Evolutionary conservation across 2,888 invertebrate genomes (phyloP), one percentile per base, ranked within the genome.

Genomic region (Caenorhabditis doughertyi): DNA sequence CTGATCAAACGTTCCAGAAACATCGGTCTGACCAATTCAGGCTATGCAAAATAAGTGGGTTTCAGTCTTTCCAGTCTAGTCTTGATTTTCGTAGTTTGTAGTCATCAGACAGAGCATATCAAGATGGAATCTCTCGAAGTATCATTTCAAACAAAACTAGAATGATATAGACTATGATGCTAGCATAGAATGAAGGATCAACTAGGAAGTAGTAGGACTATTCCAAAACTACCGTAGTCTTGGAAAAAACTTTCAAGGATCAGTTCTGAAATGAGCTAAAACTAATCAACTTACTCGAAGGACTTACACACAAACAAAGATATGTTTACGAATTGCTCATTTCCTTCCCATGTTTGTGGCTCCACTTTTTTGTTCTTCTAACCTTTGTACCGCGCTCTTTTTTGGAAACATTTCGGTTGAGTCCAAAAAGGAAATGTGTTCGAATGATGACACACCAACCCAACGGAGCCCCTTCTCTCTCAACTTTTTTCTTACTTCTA

Each of bases 401-500:
- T 51, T 64, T 47, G 18, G 49, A 64, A 64, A 64, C 68, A 68
- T 42, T 68, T 68, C 55, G 55, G 68, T 42, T 7, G 42, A 27
- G 42, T 55, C 42, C 68, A 65, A 65, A 64, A 64, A 62, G 73
- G n/a, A 42, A 73, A 65, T 73, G 73, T 58, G 58, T 74, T 47
- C 65, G 65, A 58, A 55, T 74, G 73, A 74, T 74, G 74, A 74
- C 74, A 74, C 74, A 74, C 64, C 64, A 53, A 2, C 18, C n/a
- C n/a, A n/a, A 2, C 44, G 29, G 29, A 51, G 39, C 16, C n/a
- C 62, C 47, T 23, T 35, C 56, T 25, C 27, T 16, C 25, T 44
- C 44, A 47, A 49, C 29, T 51, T 35, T 23, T 51, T 42, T 23
- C 60, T 56, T 60, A 27, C 53, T 72, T 58, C 72, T 62, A 72